Conservation (phyloP, 2,888 invertebrate genomes). For the Nowickia ferox region DNA sequence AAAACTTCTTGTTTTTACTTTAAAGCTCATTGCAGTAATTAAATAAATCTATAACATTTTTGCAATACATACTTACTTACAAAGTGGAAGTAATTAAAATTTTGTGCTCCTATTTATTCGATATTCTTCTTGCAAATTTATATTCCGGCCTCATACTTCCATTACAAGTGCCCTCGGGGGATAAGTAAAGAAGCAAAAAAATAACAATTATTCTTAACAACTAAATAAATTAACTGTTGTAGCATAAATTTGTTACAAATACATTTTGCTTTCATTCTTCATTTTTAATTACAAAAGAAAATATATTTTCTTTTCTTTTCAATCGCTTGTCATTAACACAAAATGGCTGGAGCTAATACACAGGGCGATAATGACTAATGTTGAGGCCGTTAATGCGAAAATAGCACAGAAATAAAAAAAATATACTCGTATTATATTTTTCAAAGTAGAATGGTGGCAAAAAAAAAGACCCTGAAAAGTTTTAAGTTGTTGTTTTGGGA, state of each 20-base stretch:
- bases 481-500: not conserved
- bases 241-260: not conserved
- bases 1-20: too few species aligned
- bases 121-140: too few species aligned
- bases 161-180: not conserved
- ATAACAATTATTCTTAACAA: not conserved
- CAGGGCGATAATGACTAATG: not conserved
- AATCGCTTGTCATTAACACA: constrained; percentile 30
- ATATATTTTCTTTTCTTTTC: constrained; percentile 6
- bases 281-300: not conserved
- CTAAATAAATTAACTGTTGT: not conserved
- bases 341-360: not conserved
- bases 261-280: not conserved
- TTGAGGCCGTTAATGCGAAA: constrained; percentile 2
- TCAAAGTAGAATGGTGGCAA: not conserved
- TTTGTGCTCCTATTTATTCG: too few species aligned
- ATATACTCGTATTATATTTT: not conserved
- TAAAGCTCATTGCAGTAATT: not conserved
- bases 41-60: not conserved
- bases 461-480: not conserved
- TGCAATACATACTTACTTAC: too few species aligned
- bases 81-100: too few species aligned
- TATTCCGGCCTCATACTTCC: too few species aligned
- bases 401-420: not conserved
- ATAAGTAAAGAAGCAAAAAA: not conserved